phyloP scores from a whole-genome alignment of 2,797 vertebrate genomes.

The Ispidina picta region DNA sequence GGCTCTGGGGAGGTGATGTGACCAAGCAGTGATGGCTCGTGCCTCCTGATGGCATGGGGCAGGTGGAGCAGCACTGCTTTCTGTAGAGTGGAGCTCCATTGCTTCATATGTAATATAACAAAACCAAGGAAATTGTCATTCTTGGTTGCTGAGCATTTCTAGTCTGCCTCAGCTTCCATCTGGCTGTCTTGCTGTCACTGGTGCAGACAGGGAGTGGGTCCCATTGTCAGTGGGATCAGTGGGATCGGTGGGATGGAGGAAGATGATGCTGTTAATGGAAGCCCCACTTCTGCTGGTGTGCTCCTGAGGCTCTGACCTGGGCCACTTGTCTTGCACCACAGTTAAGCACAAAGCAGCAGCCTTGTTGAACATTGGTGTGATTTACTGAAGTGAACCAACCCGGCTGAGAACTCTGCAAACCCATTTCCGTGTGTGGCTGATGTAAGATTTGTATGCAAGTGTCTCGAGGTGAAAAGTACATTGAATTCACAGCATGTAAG shows the following conservation, averaged over 20 bases:
- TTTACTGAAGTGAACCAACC: constrained; percentile 1
- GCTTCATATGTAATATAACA: background rate
- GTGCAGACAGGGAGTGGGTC: background rate
- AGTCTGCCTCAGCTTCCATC: background rate
- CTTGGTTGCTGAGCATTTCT: background rate
- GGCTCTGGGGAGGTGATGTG: background rate
- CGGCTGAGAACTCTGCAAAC: background rate
- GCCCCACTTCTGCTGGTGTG: background rate
- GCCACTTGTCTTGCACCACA: accelerated
- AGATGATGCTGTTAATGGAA: background rate
- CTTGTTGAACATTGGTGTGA: background rate
- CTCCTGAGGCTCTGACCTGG: background rate
- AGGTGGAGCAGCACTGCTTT: background rate
- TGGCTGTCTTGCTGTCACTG: background rate
- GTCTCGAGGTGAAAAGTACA: constrained; percentile 30
- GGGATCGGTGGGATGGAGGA: background rate
- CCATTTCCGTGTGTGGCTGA: background rate
- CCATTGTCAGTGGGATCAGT: background rate
- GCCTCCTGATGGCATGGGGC: background rate
- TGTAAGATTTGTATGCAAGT: constrained; percentile 4
- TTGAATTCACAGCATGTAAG: constrained; percentile 1
- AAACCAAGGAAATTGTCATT: background rate
- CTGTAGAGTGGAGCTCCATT: accelerated
- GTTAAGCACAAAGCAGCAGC: background rate
- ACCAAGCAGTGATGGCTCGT: background rate